These are phyloP conservation scores for Bubo bubo DNA, from an alignment of 2,113 vertebrate genomes.

Conservation along the genomic window DNA sequence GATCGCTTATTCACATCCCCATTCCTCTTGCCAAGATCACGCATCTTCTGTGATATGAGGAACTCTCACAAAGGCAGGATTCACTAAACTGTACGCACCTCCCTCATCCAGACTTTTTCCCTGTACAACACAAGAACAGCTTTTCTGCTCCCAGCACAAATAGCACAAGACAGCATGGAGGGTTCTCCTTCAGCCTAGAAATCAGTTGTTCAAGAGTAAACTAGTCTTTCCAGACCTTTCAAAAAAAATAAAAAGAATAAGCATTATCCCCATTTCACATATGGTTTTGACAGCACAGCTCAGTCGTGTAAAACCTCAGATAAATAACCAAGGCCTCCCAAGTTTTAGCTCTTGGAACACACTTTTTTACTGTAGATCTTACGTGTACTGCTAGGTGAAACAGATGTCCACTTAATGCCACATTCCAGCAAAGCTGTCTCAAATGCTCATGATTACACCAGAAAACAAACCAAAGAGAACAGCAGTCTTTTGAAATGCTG, in stretches of 20 bases:
- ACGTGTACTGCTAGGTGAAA: neutral
- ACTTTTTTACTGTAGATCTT: neutral
- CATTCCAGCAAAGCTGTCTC: neutral
- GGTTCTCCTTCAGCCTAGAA: neutral
- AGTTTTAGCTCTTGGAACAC: neutral
- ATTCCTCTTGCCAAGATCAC: neutral
- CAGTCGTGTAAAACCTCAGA: neutral
- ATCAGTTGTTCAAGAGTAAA: neutral
- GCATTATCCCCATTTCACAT: neutral
- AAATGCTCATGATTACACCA: neutral
- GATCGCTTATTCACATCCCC: neutral
- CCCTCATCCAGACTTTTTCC: neutral
- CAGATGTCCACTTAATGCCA: neutral
- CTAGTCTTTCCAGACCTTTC: neutral
- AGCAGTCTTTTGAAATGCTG: neutral
- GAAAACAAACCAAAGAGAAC: neutral
- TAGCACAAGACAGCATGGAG: fast-evolving
- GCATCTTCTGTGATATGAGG: neutral
- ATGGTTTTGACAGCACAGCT: neutral
- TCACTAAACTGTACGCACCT: neutral
- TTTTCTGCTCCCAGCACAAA: neutral
- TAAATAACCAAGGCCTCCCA: neutral
- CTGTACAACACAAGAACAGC: fast-evolving
- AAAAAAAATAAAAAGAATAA: neutral
- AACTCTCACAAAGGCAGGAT: neutral